Percentiles rank a stretch among this genome's conserved stretches.
These are phyloP conservation scores for Rana temporaria DNA, from an alignment of 2,113 vertebrate species.

Conservation along the genomic window DNA sequence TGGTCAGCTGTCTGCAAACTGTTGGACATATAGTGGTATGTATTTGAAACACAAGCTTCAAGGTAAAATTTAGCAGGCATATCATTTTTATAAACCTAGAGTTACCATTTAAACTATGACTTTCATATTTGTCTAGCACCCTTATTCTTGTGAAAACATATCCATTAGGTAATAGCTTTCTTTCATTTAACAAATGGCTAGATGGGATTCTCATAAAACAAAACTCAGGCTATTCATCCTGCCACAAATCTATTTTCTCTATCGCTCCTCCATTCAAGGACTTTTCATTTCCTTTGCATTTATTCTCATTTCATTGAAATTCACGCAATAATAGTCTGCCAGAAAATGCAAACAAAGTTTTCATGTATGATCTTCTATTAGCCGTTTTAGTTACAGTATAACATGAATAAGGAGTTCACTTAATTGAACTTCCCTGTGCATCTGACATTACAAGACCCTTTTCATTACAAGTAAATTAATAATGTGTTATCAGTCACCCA, in stretches of 20 bases:
- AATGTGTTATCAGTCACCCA: slow-evolving; percentile 69
- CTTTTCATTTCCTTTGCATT: slow-evolving; percentile 14
- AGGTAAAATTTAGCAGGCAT: no score
- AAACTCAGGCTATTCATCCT: slow-evolving; percentile 30
- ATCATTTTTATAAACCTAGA: no score
- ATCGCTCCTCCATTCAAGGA: not conserved
- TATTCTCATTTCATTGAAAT: slow-evolving; percentile 27
- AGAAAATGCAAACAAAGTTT: not conserved
- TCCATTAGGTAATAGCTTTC: not conserved
- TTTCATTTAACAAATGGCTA: slow-evolving; percentile 5
- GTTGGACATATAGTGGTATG: no score
- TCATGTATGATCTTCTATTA: not conserved
- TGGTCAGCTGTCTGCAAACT: no score
- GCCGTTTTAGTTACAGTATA: not conserved
- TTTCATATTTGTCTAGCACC: not conserved
- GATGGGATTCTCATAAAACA: slow-evolving; percentile 28
- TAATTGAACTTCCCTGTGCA: not conserved
- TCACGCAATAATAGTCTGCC: slow-evolving; percentile 9
- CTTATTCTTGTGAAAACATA: slow-evolving; percentile 7
- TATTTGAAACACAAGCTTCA: no score
- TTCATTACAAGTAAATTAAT: slow-evolving; percentile 55
- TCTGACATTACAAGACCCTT: slow-evolving; percentile 44
- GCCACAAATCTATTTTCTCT: not conserved
- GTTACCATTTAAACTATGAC: no score
- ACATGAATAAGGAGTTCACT: not conserved